Evolutionary conservation across 1,140 invertebrate genomes (phyloP), one percentile per base, ranked within the genome.

Genomic region (Euschistus heros): DNA sequence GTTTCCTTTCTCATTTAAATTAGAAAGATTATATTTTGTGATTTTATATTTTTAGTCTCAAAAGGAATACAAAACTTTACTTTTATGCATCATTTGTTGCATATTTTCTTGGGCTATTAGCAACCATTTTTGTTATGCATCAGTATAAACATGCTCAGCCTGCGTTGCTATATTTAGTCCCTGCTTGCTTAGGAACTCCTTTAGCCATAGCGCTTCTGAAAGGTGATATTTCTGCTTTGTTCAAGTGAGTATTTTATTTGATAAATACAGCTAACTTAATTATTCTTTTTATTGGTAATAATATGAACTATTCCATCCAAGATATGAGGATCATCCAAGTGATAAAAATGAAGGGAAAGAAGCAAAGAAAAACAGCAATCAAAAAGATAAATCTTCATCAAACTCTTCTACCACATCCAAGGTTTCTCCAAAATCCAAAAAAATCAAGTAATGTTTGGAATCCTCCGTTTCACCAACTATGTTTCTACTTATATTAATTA

Each of bases 141-240:
- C 81, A 95, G 60, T 99, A 96, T 78, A 95, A 97, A 76, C 94
- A 98, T 79, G 95, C 95, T n/a, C 92, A 99, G 81, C 97, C 97
- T 0, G 97, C 97, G 66, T 79, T 99, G 26, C 76, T 99, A 37
- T 99, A 99, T 76, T 80, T 99, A 62, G 97, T 99, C 65, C 97
- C 97, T 20, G 89, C 92, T 13, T 99, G 97, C 79, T 78, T 98
- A 68, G 88, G 86, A 61, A 87, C 91, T 44, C 97, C 97, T 5
- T 74, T 97, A 2, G 73, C 86, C 6, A 75, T 98, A 0, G 95
- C 96, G 15, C 74, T 96, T 24, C 72, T 97, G 3, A 88, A 88
- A 74, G 96, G 97, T 67, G 97, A 99, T 73, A 76, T 97, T 24
- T 92, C 88, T 69, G 83, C 86, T 0, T 78, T 98, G 69, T 94